Percentiles rank a stretch among this genome's conserved stretches.
phyloP scores from a whole-genome alignment of 2,113 vertebrate species.

The Colius striatus region DNA sequence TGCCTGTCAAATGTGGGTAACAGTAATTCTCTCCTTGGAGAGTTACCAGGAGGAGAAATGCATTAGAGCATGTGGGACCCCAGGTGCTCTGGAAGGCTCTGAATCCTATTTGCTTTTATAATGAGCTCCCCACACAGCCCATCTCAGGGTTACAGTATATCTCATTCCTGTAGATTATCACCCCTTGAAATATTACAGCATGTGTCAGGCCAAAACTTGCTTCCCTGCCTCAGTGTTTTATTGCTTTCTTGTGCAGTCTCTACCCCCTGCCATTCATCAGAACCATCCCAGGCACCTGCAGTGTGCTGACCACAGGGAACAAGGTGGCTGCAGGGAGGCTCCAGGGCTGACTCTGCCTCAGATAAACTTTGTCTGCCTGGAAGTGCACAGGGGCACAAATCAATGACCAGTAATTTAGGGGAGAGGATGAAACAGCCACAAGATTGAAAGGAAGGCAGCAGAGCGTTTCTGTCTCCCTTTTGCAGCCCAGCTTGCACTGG shows the following conservation, averaged over 20 bases:
- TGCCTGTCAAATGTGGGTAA: neutral
- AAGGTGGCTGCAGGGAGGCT: neutral
- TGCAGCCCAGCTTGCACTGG: fast-evolving
- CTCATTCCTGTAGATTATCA: neutral
- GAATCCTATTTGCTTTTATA: neutral
- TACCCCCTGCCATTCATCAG: neutral
- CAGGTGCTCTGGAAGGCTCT: neutral
- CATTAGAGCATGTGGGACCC: neutral
- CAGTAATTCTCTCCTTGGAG: neutral
- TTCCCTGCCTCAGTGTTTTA: neutral
- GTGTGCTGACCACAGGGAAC: neutral
- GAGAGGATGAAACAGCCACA: neutral
- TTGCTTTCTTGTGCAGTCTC: neutral
- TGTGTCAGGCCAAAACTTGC: neutral
- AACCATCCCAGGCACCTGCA: neutral
- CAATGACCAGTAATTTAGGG: neutral
- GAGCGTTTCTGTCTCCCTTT: neutral
- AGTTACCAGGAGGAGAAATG: neutral
- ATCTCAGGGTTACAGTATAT: neutral
- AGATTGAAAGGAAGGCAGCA: neutral
- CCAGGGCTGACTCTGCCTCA: neutral
- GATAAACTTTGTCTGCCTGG: neutral
- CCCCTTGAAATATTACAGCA: neutral
- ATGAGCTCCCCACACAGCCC: neutral
- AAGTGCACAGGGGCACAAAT: neutral